phyloP scores from a whole-genome alignment of 2,888 invertebrate species.

The Terebella lapidaria region DNA sequence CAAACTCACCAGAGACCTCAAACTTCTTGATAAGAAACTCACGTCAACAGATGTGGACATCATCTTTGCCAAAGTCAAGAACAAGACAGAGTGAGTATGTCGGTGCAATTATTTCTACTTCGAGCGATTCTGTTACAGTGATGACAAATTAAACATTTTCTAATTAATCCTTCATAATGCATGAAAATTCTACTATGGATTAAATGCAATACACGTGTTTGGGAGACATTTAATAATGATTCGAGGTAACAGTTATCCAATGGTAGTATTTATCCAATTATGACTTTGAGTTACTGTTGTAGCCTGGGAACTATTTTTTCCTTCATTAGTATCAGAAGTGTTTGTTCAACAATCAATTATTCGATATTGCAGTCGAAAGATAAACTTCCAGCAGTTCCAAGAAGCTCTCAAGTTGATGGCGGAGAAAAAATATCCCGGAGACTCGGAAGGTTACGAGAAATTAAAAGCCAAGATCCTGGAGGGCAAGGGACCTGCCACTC shows the following conservation, averaged over 20 bases:
- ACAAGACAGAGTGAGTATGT: conserved; percentile 25
- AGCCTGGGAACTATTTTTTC: too few species aligned
- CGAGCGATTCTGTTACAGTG: too few species aligned
- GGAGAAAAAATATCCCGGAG: conserved; percentile 27
- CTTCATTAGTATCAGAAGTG: too few species aligned
- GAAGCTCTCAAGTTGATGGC: conserved; percentile 25
- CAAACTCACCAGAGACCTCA: conserved; percentile 23
- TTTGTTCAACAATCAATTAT: too few species aligned
- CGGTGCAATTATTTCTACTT: not conserved
- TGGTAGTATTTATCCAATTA: too few species aligned
- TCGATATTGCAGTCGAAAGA: conserved; percentile 24
- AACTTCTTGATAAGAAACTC: conserved; percentile 25
- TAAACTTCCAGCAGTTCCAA: conserved; percentile 25
- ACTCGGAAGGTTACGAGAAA: conserved; percentile 19
- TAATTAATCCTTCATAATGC: too few species aligned
- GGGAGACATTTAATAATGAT: too few species aligned
- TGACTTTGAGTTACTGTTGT: too few species aligned
- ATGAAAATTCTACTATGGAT: too few species aligned
- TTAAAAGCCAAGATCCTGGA: conserved; percentile 19
- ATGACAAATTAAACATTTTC: too few species aligned
- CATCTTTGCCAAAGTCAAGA: conserved; percentile 28
- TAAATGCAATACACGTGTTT: too few species aligned
- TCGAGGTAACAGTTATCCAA: too few species aligned
- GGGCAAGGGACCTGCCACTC: conserved; percentile 19
- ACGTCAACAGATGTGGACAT: conserved; percentile 30